Evolutionary conservation across 2,888 invertebrate species (phyloP), one percentile per base, ranked within the genome.

Genomic region (Hermaeophaga mercurialis): DNA sequence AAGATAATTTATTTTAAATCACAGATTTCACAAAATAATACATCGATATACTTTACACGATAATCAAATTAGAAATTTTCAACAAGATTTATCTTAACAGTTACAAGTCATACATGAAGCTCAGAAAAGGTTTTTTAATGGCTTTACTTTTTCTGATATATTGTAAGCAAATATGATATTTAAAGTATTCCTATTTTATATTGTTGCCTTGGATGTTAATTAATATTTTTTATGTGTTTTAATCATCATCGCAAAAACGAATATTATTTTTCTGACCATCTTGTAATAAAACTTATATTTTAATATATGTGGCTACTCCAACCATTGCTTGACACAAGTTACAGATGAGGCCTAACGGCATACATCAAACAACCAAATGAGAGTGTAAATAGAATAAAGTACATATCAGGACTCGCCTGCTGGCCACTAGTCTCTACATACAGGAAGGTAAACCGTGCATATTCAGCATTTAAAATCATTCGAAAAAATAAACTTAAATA

Each of bases 381-480:
- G 71, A 71, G 71, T 59, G 50, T 48, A 41, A 72, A 70, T 73
- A 73, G 73, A 73, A 74, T 74, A 75, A 58, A 59, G 59, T 59
- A 66, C 61, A 73, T 72, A 70, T 69, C 66, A 71, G 70, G 74
- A 73, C 73, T 62, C 64, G 58, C 34, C 56, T 44, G 36, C 48
- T 38, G 50, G 73, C 70, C 74, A 71, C 75, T 70, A 74, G 73
- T 75, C 74, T 75, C 76, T 76, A 77, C 75, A 75, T 75, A 79
- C 78, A 79, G 78, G 78, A 78, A 78, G 78, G 75, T 77, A 75
- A 77, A 79, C 78, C 79, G 79, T 79, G 79, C 79, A 77, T 77
- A 73, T 75, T 75, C 76, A 76, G 76, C 76, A 74, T 75, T 75
- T 57, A 52, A 52, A 47, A 43, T 12, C 33, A 57, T 45, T 44